phyloP scores from a whole-genome alignment of 1,140 invertebrate genomes.

The Halictus rubicundus region DNA sequence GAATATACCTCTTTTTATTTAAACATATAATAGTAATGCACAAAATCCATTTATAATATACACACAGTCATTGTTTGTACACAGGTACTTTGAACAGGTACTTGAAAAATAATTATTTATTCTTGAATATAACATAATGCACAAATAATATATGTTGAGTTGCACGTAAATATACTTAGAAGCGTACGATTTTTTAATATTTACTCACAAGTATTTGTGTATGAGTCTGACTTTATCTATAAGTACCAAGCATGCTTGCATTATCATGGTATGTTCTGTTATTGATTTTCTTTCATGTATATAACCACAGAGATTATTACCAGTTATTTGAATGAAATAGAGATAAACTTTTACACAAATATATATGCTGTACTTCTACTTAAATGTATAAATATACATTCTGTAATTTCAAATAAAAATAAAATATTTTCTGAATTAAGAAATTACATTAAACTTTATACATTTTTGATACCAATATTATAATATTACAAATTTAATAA shows the following conservation, averaged over 20 bases:
- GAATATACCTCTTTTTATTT: constrained; percentile 17
- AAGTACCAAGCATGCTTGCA: constrained; percentile 69
- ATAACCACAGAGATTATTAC: constrained; percentile 38
- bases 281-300: constrained; percentile 62
- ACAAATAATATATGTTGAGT: background rate
- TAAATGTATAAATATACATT: too few species aligned
- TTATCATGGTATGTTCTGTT: constrained; percentile 60
- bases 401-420: background rate
- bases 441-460: constrained; percentile 1
- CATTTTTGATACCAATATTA: background rate
- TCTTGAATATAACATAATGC: constrained; percentile 10
- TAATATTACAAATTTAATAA: background rate
- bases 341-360: constrained; percentile 1
- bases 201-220: constrained; percentile 29
- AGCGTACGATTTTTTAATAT: background rate
- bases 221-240: constrained; percentile 45
- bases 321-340: constrained; percentile 3
- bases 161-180: constrained; percentile 11
- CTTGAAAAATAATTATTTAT: constrained; percentile 7
- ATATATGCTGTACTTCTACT: constrained; percentile 5
- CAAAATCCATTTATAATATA: constrained; percentile 21
- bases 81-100: constrained; percentile 27
- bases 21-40: constrained; percentile 17
- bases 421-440: constrained; percentile 11
- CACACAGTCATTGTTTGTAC: constrained; percentile 4